A percentile compares a stretch with the other conserved stretches of the same genome.
Conservation (phyloP, 1,140 invertebrate species). For the Hyles vespertilio region DNA sequence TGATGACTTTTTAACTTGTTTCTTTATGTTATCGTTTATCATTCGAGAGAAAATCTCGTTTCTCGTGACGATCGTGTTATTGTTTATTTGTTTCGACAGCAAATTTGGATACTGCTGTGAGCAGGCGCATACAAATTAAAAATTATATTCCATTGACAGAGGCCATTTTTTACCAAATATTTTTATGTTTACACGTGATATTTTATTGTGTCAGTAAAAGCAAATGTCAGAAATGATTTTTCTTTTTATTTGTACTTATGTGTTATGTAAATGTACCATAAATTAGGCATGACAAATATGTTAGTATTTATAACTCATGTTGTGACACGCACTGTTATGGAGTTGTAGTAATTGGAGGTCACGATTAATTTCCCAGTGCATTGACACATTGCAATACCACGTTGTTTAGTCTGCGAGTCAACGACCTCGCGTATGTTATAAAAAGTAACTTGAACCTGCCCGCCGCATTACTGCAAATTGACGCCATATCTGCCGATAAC, state of each 20-base stretch:
- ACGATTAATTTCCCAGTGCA: slow-evolving; percentile 43
- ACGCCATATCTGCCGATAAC: slow-evolving; percentile 47
- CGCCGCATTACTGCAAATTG: slow-evolving; percentile 62
- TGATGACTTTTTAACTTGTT: slow-evolving; percentile 23
- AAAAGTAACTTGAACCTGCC: slow-evolving; percentile 62
- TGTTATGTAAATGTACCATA: too few relatives aligned
- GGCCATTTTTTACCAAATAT: not conserved
- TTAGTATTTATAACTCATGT: too few relatives aligned
- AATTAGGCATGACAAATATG: too few relatives aligned
- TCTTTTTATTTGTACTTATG: too few relatives aligned
- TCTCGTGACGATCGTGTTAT: too few relatives aligned
- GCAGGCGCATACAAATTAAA: too few relatives aligned
- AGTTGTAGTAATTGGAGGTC: slow-evolving; percentile 19
- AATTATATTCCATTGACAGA: not conserved
- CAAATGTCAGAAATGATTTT: too few relatives aligned
- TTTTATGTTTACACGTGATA: slow-evolving; percentile 6
- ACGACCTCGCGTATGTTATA: slow-evolving; percentile 48
- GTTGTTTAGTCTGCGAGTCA: slow-evolving; percentile 53
- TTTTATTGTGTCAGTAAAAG: too few relatives aligned
- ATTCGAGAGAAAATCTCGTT: slow-evolving; percentile 12
- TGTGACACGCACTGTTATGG: too few relatives aligned
- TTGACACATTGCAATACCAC: slow-evolving; percentile 42
- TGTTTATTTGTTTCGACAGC: too few relatives aligned
- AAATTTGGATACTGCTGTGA: too few relatives aligned
- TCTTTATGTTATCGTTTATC: slow-evolving; percentile 19